Evolutionary conservation across 1,140 invertebrate genomes (phyloP).

Genomic region (Drosophila jambulina): DNA sequence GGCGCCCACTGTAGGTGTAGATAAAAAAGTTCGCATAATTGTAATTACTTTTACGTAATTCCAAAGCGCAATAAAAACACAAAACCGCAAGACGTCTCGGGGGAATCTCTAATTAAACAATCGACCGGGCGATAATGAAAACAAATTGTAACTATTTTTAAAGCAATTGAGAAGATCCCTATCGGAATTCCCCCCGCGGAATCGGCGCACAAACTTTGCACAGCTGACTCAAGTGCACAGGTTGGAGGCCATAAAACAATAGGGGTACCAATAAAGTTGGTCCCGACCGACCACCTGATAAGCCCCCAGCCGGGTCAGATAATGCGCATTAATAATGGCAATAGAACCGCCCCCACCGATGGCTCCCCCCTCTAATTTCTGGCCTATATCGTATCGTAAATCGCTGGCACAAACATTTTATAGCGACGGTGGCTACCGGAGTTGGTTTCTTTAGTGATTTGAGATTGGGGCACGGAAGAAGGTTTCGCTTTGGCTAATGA

Average conservation of each 20-base stretch:
- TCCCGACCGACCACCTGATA: slow-evolving; percentile 48
- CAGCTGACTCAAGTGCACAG: slow-evolving; percentile 62
- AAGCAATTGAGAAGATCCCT: slow-evolving; percentile 59
- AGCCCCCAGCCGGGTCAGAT: slow-evolving; percentile 48
- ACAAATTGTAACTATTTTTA: slow-evolving; percentile 76
- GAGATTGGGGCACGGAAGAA: slow-evolving; percentile 17
- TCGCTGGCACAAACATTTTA: slow-evolving; percentile 37
- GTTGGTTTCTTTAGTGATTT: slow-evolving; percentile 9
- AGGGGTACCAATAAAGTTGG: slow-evolving; percentile 52
- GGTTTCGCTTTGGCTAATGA: slow-evolving; percentile 25
- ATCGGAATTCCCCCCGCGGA: neutral
- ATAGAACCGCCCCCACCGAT: slow-evolving; percentile 19
- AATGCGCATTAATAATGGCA: slow-evolving; percentile 55
- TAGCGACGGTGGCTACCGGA: slow-evolving; percentile 29
- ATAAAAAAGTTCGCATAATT: slow-evolving; percentile 53
- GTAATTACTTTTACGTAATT: slow-evolving; percentile 55
- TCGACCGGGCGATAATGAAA: slow-evolving; percentile 58
- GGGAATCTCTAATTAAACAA: slow-evolving; percentile 57
- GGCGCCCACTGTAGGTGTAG: slow-evolving; percentile 21
- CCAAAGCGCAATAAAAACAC: slow-evolving; percentile 61
- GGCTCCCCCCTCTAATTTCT: slow-evolving; percentile 1
- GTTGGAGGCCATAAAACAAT: slow-evolving; percentile 45
- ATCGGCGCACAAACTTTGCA: slow-evolving; percentile 36
- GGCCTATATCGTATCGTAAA: slow-evolving; percentile 52
- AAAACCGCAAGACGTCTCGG: slow-evolving; percentile 25